phyloP scores from a whole-genome alignment of 2,888 invertebrate genomes.

The Chromoteleia sp. region DNA sequence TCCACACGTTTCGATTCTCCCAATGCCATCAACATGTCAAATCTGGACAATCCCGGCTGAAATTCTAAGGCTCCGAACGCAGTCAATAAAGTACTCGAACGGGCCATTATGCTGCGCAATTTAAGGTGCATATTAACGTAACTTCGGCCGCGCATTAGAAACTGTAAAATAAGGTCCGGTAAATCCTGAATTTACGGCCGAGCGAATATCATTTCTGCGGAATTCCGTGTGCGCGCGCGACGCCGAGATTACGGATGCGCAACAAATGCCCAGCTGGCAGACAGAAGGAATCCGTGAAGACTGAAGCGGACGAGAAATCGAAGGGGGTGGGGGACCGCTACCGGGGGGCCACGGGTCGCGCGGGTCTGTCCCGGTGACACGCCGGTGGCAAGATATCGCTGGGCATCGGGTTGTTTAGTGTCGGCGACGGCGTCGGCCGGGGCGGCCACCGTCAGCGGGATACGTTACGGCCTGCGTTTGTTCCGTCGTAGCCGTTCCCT shows the following conservation, averaged over 20 bases:
- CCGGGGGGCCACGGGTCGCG: too few species aligned
- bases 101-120: slow-evolving; percentile 56
- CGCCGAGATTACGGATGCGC: slow-evolving; percentile 44
- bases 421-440: slow-evolving; percentile 80
- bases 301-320: slow-evolving; percentile 54
- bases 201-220: slow-evolving; percentile 54
- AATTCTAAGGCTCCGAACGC: slow-evolving; percentile 48
- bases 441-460: slow-evolving; percentile 81
- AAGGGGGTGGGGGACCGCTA: slow-evolving; percentile 52
- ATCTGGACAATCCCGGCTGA: slow-evolving; percentile 46
- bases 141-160: slow-evolving; percentile 58
- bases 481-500: slow-evolving; percentile 30
- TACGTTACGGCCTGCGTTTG: slow-evolving; percentile 79
- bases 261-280: slow-evolving; percentile 30
- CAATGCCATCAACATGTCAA: slow-evolving; percentile 50
- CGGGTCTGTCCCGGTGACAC: slow-evolving; percentile 75
- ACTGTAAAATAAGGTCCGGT: slow-evolving; percentile 62
- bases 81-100: slow-evolving; percentile 59
- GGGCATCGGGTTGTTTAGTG: slow-evolving; percentile 79
- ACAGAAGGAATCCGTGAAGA: slow-evolving; percentile 53
- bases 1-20: slow-evolving; percentile 28
- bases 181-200: slow-evolving; percentile 61
- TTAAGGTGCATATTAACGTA: slow-evolving; percentile 61
- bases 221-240: slow-evolving; percentile 22
- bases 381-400: slow-evolving; percentile 81